Evolutionary conservation across 2,888 invertebrate genomes (phyloP).

Genomic region (Punctoribates punctum): DNA sequence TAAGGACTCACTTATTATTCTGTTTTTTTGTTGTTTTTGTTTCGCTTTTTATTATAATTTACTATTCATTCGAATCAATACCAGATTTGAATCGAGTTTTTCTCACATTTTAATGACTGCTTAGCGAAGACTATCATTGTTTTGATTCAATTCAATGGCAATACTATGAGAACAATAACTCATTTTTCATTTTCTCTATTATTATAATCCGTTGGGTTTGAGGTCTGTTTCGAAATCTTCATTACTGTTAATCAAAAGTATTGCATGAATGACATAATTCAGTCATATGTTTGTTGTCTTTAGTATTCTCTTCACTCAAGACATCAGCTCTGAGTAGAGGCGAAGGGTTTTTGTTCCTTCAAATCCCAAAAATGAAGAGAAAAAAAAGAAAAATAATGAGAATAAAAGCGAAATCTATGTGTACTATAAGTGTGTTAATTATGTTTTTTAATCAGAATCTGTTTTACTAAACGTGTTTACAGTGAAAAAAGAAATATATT

Average conservation of each 20-base stretch:
- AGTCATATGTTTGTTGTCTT: background rate
- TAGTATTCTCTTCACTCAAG: background rate
- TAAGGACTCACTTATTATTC: conserved; percentile 35
- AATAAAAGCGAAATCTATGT: background rate
- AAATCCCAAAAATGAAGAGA: too few species aligned
- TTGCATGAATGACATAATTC: conserved; percentile 13
- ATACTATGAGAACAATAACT: conserved; percentile 12
- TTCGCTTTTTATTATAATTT: too few species aligned
- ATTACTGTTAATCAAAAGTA: background rate
- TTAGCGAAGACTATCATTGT: background rate
- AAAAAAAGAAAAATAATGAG: background rate
- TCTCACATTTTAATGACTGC: background rate
- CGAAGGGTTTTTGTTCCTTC: background rate
- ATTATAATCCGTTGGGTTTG: too few species aligned
- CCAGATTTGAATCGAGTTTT: background rate
- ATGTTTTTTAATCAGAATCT: background rate
- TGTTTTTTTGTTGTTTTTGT: too few species aligned
- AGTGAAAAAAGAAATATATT: background rate
- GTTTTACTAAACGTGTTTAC: too few species aligned
- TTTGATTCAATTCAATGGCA: conserved; percentile 8
- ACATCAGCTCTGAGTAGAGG: background rate
- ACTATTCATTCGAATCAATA: background rate
- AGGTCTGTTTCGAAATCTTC: conserved; percentile 7
- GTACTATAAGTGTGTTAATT: conserved; percentile 9
- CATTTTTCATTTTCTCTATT: background rate